Evolutionary conservation across 1,140 invertebrate genomes (phyloP).

Genomic region (Zaprionus capensis): DNA sequence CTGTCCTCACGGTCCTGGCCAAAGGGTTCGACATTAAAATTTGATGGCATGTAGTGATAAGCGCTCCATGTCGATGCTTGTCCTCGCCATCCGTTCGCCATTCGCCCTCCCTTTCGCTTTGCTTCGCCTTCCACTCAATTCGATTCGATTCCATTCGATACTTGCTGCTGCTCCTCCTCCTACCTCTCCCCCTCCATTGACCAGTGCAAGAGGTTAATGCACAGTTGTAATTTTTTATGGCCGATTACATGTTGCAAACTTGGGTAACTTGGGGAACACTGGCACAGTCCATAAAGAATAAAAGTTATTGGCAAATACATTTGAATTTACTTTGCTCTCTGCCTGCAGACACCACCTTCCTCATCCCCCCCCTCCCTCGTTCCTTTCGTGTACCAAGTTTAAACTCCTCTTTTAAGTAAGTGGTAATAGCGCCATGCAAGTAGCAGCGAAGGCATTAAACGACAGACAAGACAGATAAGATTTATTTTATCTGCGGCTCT

Average conservation of each 20-base stretch:
- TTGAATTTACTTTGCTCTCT: conserved; percentile 69
- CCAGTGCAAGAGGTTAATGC: conserved; percentile 70
- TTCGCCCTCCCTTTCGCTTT: neutral
- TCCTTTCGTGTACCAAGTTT: conserved; percentile 35
- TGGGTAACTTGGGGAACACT: conserved; percentile 55
- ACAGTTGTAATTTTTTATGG: conserved; percentile 82
- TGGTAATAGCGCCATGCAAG: conserved; percentile 12
- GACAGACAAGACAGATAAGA: conserved; percentile 1
- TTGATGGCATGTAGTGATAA: conserved; percentile 82
- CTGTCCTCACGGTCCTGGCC: conserved; percentile 23
- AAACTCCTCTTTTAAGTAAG: conserved; percentile 32
- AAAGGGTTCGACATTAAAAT: conserved; percentile 82
- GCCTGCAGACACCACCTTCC: neutral
- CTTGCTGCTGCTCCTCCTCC: neutral
- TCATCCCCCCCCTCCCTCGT: conserved; percentile 6
- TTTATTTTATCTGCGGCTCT: conserved; percentile 8
- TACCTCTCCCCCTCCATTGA: conserved; percentile 26
- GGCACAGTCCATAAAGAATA: conserved; percentile 74
- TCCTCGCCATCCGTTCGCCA: conserved; percentile 13
- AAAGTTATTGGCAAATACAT: conserved; percentile 78
- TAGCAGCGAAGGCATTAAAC: neutral
- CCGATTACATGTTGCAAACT: conserved; percentile 77
- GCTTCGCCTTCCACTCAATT: conserved; percentile 19
- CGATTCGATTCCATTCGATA: conserved; percentile 27
- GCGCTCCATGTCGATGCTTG: conserved; percentile 69